Evolutionary conservation across 2,888 invertebrate species (phyloP), one percentile per base, ranked within the genome.

Genomic region (Hydriomena furcata): DNA sequence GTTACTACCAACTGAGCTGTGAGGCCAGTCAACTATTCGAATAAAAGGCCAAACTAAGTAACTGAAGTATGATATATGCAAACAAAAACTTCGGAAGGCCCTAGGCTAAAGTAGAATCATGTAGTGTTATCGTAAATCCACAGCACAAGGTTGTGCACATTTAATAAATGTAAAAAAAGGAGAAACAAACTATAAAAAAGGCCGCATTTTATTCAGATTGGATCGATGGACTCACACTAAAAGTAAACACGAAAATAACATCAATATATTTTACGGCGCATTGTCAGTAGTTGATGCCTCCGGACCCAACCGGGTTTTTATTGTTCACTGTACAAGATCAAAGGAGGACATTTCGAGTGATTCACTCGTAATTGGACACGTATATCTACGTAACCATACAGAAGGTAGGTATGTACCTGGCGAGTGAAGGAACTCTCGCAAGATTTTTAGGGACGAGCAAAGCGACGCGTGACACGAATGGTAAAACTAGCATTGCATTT

Each of bases 191-290:
- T 40, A 52, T 43, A 47, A 52, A 47, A 40, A 10, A 23, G 32
- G 25, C 52, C 43, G 38, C 43, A 35, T 48, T 52, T 49, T 52
- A 47, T 52, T 47, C 43, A 52, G 52, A 52, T 52, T 47, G 52
- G 52, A 52, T 48, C 47, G 38, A 52, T 47, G 28, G 28, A 35
- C 52, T 34, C 25, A 30, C 40, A 43, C 42, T 52, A 44, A 46
- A 43, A 52, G 47, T 43, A 52, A 52, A 52, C 52, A 48, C 43
- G 38, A 47, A 43, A 46, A 38, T 43, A 47, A 43, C 52, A 47
- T 47, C 47, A 38, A 47, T 48, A 52, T 52, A 47, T 47, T 52
- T 52, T 48, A 52, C 43, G 52, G 30, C 46, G 24, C 38, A 52
- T 44, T 47, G 52, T 52, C 42, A 47, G 52, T 52, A 52, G 43